Conservation (phyloP, 64 coral and sea anemone species). For the Actinia tenebrosa region DNA sequence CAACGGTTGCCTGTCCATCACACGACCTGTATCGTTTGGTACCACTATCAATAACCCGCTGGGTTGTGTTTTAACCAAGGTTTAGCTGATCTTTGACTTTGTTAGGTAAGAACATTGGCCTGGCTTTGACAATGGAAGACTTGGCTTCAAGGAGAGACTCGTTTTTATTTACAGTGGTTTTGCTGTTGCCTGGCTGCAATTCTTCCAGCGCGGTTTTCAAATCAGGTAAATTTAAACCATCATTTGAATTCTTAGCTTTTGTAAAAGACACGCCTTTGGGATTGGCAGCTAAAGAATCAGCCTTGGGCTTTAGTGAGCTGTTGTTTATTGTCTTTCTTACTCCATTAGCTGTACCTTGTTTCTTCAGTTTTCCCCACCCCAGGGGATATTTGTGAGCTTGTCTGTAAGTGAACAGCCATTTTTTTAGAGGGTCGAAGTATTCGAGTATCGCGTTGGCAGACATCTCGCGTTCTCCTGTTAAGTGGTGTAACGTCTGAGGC, state of each 20-base stretch:
- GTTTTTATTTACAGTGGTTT: neutral
- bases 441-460: constrained; percentile 76
- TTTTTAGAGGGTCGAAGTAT: constrained; percentile 83
- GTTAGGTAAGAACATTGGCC: constrained; percentile 89
- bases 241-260: constrained; percentile 48
- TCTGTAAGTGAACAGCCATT: constrained; percentile 78
- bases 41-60: too few relatives aligned
- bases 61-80: neutral
- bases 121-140: constrained; percentile 61
- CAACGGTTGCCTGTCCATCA: too few relatives aligned
- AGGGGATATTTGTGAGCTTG: constrained; percentile 49
- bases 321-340: constrained; percentile 54
- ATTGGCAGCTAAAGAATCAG: neutral
- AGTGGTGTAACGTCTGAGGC: constrained; percentile 78
- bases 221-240: constrained; percentile 70
- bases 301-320: neutral
- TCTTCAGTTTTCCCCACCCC: constrained; percentile 64
- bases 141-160: constrained; percentile 53
- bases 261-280: constrained; percentile 35
- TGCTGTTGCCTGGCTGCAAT: constrained; percentile 46
- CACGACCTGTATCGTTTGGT: too few relatives aligned
- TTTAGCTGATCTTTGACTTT: constrained; percentile 90
- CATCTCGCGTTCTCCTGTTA: constrained; percentile 81
- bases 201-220: constrained; percentile 68
- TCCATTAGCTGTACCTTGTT: constrained; percentile 33